phyloP scores from a whole-genome alignment of 2,113 vertebrate genomes.

The Trogon melanurus region DNA sequence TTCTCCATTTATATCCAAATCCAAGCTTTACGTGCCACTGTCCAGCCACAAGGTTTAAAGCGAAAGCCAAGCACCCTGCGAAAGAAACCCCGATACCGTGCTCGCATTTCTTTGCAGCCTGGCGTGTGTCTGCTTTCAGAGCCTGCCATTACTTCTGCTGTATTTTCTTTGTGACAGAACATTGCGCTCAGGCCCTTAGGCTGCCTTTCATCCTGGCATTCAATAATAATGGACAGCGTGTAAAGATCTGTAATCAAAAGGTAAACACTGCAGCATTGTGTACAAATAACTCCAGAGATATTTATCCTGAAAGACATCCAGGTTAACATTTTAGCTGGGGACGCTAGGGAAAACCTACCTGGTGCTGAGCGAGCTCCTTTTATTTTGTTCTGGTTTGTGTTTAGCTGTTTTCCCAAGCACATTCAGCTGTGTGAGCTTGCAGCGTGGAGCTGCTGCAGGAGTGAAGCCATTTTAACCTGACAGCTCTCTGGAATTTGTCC shows the following conservation, averaged over 20 bases:
- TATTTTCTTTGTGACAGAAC: conserved; percentile 67
- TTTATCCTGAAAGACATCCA: conserved; percentile 61
- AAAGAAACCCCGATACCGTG: not conserved
- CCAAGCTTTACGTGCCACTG: not conserved
- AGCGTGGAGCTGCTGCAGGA: not conserved
- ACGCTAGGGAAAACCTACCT: conserved; percentile 47
- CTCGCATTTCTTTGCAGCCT: not conserved
- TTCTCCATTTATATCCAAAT: not conserved
- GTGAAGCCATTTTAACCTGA: not conserved
- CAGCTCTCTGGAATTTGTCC: not conserved
- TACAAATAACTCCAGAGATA: conserved; percentile 57
- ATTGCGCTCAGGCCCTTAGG: conserved; percentile 36
- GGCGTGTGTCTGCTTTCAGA: conserved; percentile 3
- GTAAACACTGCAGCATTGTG: conserved; percentile 43
- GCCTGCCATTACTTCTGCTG: conserved; percentile 33
- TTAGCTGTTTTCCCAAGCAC: conserved; percentile 19
- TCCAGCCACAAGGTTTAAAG: not conserved
- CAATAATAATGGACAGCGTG: conserved; percentile 60
- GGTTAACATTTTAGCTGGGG: conserved; percentile 34
- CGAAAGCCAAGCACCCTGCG: not conserved
- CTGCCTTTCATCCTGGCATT: conserved; percentile 60
- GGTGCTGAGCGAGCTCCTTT: not conserved
- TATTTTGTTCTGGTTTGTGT: not conserved
- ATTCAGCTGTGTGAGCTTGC: not conserved
- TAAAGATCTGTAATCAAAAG: conserved; percentile 71